Conservation (phyloP, 2,113 vertebrate species). For the Halichoeres trimaculatus region DNA sequence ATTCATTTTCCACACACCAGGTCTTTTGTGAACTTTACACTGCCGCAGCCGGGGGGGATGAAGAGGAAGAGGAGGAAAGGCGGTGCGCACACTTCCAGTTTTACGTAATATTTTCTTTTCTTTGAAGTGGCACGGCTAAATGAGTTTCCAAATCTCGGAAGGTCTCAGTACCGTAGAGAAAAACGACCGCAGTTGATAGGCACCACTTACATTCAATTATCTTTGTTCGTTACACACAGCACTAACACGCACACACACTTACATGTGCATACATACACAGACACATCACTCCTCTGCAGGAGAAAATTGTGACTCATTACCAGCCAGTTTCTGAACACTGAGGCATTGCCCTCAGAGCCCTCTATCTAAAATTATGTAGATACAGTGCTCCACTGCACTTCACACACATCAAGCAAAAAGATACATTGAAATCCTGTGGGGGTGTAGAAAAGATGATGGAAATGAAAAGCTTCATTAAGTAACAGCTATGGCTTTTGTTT, state of each 20-base stretch:
- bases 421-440: constrained; percentile 52
- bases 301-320: constrained; percentile 64
- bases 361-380: constrained; percentile 58
- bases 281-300: constrained; percentile 37
- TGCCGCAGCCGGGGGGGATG: constrained; percentile 7
- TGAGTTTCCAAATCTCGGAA: constrained; percentile 64
- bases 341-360: constrained; percentile 54
- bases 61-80: not conserved
- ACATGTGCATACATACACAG: constrained; percentile 6
- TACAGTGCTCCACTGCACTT: constrained; percentile 48
- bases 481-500: constrained; percentile 54
- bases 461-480: constrained; percentile 68
- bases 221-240: constrained; percentile 44
- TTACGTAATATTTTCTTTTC: constrained; percentile 62
- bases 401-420: constrained; percentile 67
- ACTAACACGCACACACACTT: constrained; percentile 7
- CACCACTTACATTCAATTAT: constrained; percentile 75
- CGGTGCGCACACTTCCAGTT: constrained; percentile 39
- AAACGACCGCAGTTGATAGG: constrained; percentile 62
- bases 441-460: constrained; percentile 46
- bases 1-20: constrained; percentile 52
- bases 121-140: constrained; percentile 69
- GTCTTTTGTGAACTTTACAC: constrained; percentile 38
- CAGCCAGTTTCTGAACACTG: constrained; percentile 36
- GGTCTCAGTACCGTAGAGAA: constrained; percentile 61